These are phyloP conservation scores for Lysandra coridon DNA, from an alignment of 2,888 invertebrate species.

Conservation along the genomic window DNA sequence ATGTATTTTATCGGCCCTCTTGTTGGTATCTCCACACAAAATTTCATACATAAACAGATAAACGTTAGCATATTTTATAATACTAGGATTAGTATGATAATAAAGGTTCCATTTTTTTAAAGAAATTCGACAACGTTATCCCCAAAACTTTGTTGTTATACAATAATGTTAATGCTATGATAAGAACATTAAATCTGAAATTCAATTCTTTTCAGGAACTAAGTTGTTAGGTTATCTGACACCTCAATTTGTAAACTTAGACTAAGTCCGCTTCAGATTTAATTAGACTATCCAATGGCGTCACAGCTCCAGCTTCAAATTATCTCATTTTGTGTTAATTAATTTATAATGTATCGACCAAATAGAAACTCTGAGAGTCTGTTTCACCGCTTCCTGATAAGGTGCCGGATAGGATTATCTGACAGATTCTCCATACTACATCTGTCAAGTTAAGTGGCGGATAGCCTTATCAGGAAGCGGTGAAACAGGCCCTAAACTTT, in stretches of 20 bases:
- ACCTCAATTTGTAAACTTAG: constrained; percentile 27
- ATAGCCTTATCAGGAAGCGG: too few relatives aligned
- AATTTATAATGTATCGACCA: not conserved
- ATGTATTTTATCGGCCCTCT: too few relatives aligned
- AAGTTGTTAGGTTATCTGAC: constrained; percentile 14
- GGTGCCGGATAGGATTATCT: too few relatives aligned
- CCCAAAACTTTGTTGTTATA: not conserved
- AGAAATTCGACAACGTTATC: not conserved
- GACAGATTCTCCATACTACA: too few relatives aligned
- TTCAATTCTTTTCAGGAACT: not conserved
- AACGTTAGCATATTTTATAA: too few relatives aligned
- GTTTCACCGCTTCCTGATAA: too few relatives aligned
- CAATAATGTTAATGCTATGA: not conserved
- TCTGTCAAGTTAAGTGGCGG: too few relatives aligned
- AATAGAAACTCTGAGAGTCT: too few relatives aligned
- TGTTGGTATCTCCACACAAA: too few relatives aligned
- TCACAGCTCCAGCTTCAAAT: not conserved
- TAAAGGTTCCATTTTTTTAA: not conserved
- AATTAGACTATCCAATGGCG: constrained; percentile 12
- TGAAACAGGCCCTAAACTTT: too few relatives aligned
- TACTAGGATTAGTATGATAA: too few relatives aligned
- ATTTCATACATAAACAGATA: too few relatives aligned
- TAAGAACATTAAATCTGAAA: not conserved
- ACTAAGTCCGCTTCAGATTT: constrained; percentile 17
- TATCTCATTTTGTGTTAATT: constrained; percentile 1